Evolutionary conservation across 1,140 invertebrate species (phyloP).

Genomic region (Nasonia giraulti): DNA sequence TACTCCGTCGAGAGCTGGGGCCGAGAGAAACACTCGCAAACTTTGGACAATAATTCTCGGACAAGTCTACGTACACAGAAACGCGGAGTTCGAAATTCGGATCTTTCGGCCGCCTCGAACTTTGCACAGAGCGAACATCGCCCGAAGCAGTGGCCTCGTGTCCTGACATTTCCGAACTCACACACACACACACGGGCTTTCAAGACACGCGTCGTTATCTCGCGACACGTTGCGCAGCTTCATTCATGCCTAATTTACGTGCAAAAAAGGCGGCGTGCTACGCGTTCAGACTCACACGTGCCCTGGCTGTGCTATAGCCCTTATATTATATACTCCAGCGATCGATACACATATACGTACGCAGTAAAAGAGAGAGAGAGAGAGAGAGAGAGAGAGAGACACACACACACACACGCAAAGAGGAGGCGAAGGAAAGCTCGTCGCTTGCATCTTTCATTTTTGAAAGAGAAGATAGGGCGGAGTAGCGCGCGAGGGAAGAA

Average conservation of each 20-base stretch:
- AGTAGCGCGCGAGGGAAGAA: neutral
- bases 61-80: no score
- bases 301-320: neutral
- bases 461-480: slow-evolving; percentile 6
- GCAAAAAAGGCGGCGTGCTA: neutral
- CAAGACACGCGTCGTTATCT: slow-evolving; percentile 15
- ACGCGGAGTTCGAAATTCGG: no score
- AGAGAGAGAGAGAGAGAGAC: no score
- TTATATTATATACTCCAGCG: no score
- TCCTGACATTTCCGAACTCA: neutral
- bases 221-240: slow-evolving; percentile 4
- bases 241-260: slow-evolving; percentile 32
- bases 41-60: no score
- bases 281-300: neutral
- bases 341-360: neutral
- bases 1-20: no score
- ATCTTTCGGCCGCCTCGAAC: no score
- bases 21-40: no score
- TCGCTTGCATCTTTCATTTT: slow-evolving; percentile 22
- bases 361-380: no score
- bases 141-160: no score
- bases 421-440: slow-evolving; percentile 2
- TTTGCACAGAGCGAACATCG: no score
- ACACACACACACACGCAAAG: neutral
- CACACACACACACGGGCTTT: neutral